Conservation (phyloP, 2,113 vertebrate species). For the Neomonachus schauinslandi region DNA sequence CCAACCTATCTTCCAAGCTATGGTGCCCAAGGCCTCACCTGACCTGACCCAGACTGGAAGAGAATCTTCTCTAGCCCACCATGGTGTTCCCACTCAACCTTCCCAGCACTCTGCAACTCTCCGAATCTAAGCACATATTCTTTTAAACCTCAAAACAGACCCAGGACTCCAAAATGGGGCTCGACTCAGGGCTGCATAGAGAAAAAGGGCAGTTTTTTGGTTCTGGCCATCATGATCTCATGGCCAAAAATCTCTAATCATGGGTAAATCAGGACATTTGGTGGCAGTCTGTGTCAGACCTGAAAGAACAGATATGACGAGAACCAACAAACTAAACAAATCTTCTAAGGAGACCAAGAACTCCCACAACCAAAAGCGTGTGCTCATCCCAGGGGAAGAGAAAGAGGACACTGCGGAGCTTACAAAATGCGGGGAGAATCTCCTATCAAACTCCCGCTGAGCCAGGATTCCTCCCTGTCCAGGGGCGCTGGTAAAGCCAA, state of each 20-base stretch:
- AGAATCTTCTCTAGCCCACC: not conserved
- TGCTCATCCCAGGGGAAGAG: not conserved
- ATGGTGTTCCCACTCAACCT: not conserved
- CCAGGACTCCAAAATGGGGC: not conserved
- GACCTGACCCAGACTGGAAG: not conserved
- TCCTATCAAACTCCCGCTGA: conserved; percentile 95
- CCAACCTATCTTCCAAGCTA: not conserved
- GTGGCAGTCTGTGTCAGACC: not conserved
- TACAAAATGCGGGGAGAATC: conserved; percentile 98
- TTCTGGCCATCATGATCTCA: not conserved
- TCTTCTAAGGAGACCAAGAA: not conserved
- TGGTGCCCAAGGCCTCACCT: not conserved
- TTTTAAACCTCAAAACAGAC: not conserved
- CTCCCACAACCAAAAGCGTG: not conserved
- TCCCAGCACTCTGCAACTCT: not conserved
- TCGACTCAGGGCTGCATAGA: not conserved
- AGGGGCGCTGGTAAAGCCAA: conserved; percentile 95
- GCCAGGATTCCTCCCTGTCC: conserved; percentile 98
- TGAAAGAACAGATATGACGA: not conserved
- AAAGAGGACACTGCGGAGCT: conserved; percentile 74
- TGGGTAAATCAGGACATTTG: not conserved
- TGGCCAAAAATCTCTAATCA: not conserved
- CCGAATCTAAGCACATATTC: not conserved
- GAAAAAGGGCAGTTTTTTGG: not conserved
- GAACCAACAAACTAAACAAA: not conserved